phyloP scores from a whole-genome alignment of 2,113 vertebrate genomes.

The Channa maculata region DNA sequence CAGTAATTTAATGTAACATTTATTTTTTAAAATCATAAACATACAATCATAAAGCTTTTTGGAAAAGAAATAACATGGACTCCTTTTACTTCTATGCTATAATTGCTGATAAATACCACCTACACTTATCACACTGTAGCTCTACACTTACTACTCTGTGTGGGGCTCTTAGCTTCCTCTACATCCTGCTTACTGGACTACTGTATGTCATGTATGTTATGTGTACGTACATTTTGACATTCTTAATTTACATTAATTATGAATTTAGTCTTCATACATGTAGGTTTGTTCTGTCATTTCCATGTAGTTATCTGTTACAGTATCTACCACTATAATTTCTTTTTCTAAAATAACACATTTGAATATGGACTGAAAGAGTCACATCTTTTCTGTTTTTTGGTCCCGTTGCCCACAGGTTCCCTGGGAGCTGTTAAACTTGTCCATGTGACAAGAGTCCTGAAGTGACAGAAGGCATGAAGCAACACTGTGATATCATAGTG shows the following conservation, averaged over 20 bases:
- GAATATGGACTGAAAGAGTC: constrained; percentile 27
- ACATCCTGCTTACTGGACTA: constrained; percentile 20
- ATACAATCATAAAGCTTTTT: background rate
- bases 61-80: constrained; percentile 18
- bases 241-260: too few relatives aligned
- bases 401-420: constrained; percentile 66
- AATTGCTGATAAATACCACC: constrained; percentile 60
- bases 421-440: constrained; percentile 69
- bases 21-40: constrained; percentile 13
- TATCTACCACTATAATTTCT: too few relatives aligned
- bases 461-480: constrained; percentile 75
- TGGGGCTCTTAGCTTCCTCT: constrained; percentile 34
- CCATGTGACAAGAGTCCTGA: constrained; percentile 82
- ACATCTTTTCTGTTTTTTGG: constrained; percentile 18
- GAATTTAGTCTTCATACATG: background rate
- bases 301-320: too few relatives aligned
- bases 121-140: constrained; percentile 57
- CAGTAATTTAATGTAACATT: constrained; percentile 33
- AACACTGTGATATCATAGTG: constrained; percentile 79
- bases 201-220: background rate
- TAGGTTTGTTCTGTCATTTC: background rate
- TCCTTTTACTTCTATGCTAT: constrained; percentile 37
- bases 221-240: background rate
- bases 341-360: constrained; percentile 16
- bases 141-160: constrained; percentile 53